Conservation (phyloP, 2,888 invertebrate species). For the Diarsia brunnea region DNA sequence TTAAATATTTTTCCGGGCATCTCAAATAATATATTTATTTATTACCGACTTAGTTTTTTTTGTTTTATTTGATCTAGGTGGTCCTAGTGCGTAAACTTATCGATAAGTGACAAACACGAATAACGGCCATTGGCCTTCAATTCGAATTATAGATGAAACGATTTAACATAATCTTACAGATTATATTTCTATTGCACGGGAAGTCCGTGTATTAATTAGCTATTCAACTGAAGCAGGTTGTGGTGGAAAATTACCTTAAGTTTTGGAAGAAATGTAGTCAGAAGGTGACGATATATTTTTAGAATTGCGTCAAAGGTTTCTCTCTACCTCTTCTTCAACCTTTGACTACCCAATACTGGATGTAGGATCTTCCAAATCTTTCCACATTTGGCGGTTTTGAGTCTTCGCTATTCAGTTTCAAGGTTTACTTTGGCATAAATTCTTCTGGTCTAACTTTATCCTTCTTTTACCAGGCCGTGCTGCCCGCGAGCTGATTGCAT, state of each 20-base stretch:
- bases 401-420: too few species aligned
- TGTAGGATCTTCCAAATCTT: too few species aligned
- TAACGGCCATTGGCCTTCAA: neutral
- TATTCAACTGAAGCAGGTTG: neutral
- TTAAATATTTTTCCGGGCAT: neutral
- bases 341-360: too few species aligned
- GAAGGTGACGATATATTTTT: neutral
- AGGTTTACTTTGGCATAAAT: neutral
- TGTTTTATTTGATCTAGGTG: neutral
- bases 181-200: neutral
- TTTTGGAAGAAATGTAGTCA: neutral
- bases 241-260: too few species aligned
- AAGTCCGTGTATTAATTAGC: neutral
- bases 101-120: neutral
- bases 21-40: neutral
- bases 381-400: too few species aligned
- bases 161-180: neutral
- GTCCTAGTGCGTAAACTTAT: neutral
- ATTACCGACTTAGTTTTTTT: neutral
- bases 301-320: neutral
- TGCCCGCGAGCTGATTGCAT: slow-evolving; percentile 71
- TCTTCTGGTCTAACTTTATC: neutral
- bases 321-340: too few species aligned
- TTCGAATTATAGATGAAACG: neutral
- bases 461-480: slow-evolving; percentile 70